Percentiles rank a stretch among this genome's conserved stretches.
Evolutionary conservation across 1,140 invertebrate species (phyloP).

Genomic region (Pentalonia nigronervosa): DNA sequence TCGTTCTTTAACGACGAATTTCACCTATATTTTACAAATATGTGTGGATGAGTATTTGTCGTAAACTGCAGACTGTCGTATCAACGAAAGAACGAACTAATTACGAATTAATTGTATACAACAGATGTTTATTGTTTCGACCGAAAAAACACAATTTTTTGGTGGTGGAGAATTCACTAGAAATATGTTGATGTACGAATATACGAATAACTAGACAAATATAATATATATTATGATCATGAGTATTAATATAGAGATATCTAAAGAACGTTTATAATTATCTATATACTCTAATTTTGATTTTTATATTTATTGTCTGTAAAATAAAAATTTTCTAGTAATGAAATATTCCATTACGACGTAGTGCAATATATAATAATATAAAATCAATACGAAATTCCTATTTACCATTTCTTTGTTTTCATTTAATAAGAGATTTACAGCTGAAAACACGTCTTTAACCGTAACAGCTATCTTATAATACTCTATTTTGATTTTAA

Average conservation of each 20-base stretch:
- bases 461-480: neutral
- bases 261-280: neutral
- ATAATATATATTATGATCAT: too few relatives aligned
- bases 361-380: neutral
- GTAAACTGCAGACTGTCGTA: neutral
- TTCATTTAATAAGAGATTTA: neutral
- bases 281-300: neutral
- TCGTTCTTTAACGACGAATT: slow-evolving; percentile 16
- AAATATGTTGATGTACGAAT: too few relatives aligned
- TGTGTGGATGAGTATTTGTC: neutral
- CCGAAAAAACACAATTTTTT: neutral
- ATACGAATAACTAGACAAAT: too few relatives aligned
- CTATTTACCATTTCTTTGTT: neutral
- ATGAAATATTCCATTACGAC: neutral
- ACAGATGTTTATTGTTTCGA: neutral
- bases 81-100: neutral
- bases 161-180: too few relatives aligned
- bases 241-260: too few relatives aligned
- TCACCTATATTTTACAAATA: neutral
- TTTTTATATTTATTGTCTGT: neutral
- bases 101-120: neutral
- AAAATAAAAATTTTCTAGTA: neutral
- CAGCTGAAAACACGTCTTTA: neutral
- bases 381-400: neutral
- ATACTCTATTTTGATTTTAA: neutral